Percentiles rank a stretch among this genome's conserved stretches.
phyloP scores from a whole-genome alignment of 92 coral and sea anemone genomes.

The Porites cylindrica region DNA sequence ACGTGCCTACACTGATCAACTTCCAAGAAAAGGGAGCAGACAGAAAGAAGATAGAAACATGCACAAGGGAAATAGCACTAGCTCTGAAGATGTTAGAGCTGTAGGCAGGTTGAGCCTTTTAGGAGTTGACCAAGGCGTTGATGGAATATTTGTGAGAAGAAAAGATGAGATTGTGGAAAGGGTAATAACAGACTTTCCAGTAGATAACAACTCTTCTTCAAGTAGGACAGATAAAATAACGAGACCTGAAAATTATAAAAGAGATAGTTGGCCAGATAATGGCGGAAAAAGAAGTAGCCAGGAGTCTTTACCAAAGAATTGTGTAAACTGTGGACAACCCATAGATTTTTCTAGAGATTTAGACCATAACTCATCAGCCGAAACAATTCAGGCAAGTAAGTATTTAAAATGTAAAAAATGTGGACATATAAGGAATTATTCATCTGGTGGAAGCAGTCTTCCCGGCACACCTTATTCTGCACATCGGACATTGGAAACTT shows the following conservation, averaged over 20 bases:
- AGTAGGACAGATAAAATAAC: conserved; percentile 57
- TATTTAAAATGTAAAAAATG: conserved; percentile 58
- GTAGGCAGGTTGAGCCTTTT: conserved; percentile 63
- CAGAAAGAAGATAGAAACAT: conserved; percentile 25
- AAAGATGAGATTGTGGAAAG: conserved; percentile 49
- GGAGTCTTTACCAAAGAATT: conserved; percentile 69
- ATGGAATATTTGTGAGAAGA: conserved; percentile 73
- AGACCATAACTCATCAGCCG: not conserved
- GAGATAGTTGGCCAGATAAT: conserved; percentile 49
- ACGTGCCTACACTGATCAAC: conserved; percentile 65
- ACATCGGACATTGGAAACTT: conserved; percentile 50
- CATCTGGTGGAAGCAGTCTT: conserved; percentile 77
- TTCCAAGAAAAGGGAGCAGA: conserved; percentile 43
- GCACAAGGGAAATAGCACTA: conserved; percentile 60
- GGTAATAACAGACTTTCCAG: conserved; percentile 82
- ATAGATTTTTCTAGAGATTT: conserved; percentile 25
- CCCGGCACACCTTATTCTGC: conserved; percentile 72
- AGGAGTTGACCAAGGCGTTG: conserved; percentile 81
- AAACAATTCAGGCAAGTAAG: conserved; percentile 13
- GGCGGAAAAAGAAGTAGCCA: conserved; percentile 54
- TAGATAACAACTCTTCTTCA: conserved; percentile 62
- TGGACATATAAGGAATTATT: conserved; percentile 56
- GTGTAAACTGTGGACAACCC: conserved; percentile 80
- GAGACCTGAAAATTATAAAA: conserved; percentile 37
- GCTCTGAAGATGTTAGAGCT: conserved; percentile 72